A percentile compares a stretch with the other conserved stretches of the same genome.
phyloP scores from a whole-genome alignment of 2,797 vertebrate species.

The Microctenopoma stevenorrisi region DNA sequence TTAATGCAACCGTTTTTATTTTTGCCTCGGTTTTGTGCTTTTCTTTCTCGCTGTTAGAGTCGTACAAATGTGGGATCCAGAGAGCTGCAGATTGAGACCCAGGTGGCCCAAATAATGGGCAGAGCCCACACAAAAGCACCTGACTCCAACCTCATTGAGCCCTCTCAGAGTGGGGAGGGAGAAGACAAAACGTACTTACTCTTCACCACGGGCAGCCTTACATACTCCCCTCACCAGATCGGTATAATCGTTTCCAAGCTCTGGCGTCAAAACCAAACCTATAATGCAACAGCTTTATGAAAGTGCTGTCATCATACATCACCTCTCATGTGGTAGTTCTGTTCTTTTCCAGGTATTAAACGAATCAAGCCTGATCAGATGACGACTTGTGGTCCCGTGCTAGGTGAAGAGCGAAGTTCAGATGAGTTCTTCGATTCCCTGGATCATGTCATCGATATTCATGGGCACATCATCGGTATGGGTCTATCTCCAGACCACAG shows the following conservation, averaged over 20 bases:
- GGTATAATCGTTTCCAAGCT: constrained; percentile 77
- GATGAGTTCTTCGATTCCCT: constrained; percentile 96
- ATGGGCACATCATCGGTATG: constrained; percentile 98
- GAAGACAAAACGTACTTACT: constrained; percentile 93
- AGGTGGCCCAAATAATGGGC: constrained; percentile 90
- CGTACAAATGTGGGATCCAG: constrained; percentile 67
- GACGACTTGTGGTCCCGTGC: constrained; percentile 92
- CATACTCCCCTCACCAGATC: constrained; percentile 97
- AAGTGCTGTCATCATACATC: background rate
- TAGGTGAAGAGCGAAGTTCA: constrained; percentile 90
- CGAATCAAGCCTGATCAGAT: constrained; percentile 96
- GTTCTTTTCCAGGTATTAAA: constrained; percentile 88
- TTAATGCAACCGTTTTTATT: background rate
- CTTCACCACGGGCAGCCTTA: constrained; percentile 98
- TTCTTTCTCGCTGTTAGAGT: constrained; percentile 49
- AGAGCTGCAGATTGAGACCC: constrained; percentile 86
- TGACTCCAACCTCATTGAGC: constrained; percentile 71
- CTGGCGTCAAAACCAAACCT: background rate
- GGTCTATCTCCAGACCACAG: constrained; percentile 98
- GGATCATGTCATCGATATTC: constrained; percentile 96
- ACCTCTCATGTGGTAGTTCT: background rate
- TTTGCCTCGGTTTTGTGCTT: background rate
- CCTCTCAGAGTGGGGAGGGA: constrained; percentile 67
- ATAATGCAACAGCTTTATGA: background rate
- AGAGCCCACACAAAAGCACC: constrained; percentile 85